Evolutionary conservation across 2,797 vertebrate species (phyloP).

Genomic region (Enteromius paludinosus): DNA sequence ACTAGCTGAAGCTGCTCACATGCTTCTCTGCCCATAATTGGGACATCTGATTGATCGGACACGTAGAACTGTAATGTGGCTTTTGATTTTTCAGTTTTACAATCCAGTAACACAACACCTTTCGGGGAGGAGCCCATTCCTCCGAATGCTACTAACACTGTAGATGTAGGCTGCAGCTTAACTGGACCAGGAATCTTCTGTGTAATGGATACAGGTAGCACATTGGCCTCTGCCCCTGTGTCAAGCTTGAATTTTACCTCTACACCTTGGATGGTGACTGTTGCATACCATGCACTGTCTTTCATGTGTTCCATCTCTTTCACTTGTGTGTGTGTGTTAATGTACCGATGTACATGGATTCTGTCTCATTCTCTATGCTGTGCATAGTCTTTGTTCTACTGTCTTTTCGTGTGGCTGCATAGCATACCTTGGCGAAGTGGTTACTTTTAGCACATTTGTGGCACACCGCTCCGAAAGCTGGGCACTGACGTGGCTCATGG

Average conservation of each 20-base stretch:
- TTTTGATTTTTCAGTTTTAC: not conserved
- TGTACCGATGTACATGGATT: constrained; percentile 26
- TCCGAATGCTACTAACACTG: constrained; percentile 8
- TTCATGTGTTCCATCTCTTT: not conserved
- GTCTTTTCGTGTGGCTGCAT: not conserved
- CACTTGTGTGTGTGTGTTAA: not conserved
- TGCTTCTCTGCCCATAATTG: constrained; percentile 34
- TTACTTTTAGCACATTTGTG: constrained; percentile 26
- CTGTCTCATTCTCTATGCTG: constrained; percentile 12
- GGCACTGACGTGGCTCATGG: constrained; percentile 27
- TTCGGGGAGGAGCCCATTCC: not conserved
- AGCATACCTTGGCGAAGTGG: constrained; percentile 38
- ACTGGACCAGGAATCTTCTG: constrained; percentile 7
- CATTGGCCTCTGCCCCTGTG: constrained; percentile 40
- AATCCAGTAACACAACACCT: constrained; percentile 16
- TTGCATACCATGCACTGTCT: constrained; percentile 26
- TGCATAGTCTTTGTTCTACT: constrained; percentile 10
- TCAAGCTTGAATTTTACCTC: constrained; percentile 17
- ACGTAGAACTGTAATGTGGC: constrained; percentile 33
- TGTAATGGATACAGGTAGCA: not conserved
- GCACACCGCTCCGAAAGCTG: constrained; percentile 28
- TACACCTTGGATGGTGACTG: not conserved
- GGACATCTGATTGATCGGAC: not conserved
- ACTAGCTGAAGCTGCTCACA: constrained; percentile 36
- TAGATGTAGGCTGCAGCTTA: not conserved